These are phyloP conservation scores for Alloplasta piceator DNA, from an alignment of 2,888 invertebrate genomes.

Conservation along the genomic window DNA sequence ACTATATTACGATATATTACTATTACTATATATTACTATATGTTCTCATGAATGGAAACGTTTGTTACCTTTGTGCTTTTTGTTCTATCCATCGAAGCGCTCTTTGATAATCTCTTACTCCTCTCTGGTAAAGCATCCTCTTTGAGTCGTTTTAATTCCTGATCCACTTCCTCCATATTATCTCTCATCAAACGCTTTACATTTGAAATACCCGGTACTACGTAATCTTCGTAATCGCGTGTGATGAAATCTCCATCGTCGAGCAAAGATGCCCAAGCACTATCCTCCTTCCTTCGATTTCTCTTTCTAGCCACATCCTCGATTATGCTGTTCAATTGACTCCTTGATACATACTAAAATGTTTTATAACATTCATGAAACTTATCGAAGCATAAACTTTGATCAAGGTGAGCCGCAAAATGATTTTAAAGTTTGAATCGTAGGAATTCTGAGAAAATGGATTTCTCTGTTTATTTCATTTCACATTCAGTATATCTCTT, in stretches of 20 bases:
- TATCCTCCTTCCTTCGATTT: slow-evolving; percentile 75
- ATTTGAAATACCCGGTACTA: slow-evolving; percentile 55
- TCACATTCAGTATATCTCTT: too few relatives aligned
- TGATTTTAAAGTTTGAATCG: background rate
- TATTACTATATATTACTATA: too few relatives aligned
- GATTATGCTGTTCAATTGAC: slow-evolving; percentile 77
- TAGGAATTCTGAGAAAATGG: too few relatives aligned
- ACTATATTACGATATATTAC: too few relatives aligned
- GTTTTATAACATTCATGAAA: background rate
- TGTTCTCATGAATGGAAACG: too few relatives aligned
- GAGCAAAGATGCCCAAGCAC: slow-evolving; percentile 74
- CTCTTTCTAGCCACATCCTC: slow-evolving; percentile 77
- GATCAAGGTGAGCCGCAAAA: background rate
- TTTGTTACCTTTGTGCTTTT: too few relatives aligned
- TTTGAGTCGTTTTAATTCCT: slow-evolving; percentile 72
- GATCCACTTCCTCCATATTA: slow-evolving; percentile 72
- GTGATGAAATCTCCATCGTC: slow-evolving; percentile 69
- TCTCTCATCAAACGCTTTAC: slow-evolving; percentile 56
- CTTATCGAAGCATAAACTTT: background rate
- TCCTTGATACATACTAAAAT: slow-evolving; percentile 77
- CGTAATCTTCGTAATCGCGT: slow-evolving; percentile 47
- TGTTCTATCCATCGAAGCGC: background rate
- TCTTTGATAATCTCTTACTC: slow-evolving; percentile 42
- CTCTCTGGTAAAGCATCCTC: slow-evolving; percentile 70
- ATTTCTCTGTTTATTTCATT: too few relatives aligned